Conservation (phyloP, 2,888 invertebrate genomes). For the Leptopterna dolabrata region DNA sequence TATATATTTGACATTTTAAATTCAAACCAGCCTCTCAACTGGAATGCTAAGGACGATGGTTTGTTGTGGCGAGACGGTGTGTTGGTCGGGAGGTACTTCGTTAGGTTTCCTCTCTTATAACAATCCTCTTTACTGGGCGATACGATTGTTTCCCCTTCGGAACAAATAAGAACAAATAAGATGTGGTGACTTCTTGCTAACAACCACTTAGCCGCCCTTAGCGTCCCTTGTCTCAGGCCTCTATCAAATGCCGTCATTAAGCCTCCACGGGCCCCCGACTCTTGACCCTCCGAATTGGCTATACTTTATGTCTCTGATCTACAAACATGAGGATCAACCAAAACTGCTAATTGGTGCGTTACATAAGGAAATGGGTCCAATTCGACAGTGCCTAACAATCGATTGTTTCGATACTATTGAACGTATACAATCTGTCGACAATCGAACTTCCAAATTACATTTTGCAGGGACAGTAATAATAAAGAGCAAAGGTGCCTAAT, state of each 20-base stretch:
- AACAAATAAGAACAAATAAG: conserved; percentile 26
- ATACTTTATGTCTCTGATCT: too few relatives aligned
- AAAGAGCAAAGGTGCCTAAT: too few relatives aligned
- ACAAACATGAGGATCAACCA: too few relatives aligned
- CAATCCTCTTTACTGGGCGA: conserved; percentile 26
- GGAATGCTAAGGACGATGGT: neutral
- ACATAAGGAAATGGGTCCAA: too few relatives aligned
- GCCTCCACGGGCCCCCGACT: neutral
- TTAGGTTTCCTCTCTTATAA: neutral
- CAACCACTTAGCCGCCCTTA: conserved; percentile 24
- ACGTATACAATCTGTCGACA: too few relatives aligned
- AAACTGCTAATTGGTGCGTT: too few relatives aligned
- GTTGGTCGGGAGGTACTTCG: neutral
- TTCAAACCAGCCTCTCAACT: too few relatives aligned
- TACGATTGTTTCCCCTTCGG: conserved; percentile 34
- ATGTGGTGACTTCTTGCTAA: conserved; percentile 25
- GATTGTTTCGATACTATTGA: too few relatives aligned
- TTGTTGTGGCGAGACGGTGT: neutral
- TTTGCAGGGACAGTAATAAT: too few relatives aligned
- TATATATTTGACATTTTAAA: too few relatives aligned
- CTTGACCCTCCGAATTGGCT: neutral
- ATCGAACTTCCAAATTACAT: too few relatives aligned
- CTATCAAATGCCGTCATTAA: conserved; percentile 18
- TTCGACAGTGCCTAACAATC: too few relatives aligned
- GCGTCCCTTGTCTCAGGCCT: neutral